Evolutionary conservation across 92 coral and sea anemone genomes (phyloP), one percentile per base, ranked within the genome.

Genomic region (Pocillopora meandrina): DNA sequence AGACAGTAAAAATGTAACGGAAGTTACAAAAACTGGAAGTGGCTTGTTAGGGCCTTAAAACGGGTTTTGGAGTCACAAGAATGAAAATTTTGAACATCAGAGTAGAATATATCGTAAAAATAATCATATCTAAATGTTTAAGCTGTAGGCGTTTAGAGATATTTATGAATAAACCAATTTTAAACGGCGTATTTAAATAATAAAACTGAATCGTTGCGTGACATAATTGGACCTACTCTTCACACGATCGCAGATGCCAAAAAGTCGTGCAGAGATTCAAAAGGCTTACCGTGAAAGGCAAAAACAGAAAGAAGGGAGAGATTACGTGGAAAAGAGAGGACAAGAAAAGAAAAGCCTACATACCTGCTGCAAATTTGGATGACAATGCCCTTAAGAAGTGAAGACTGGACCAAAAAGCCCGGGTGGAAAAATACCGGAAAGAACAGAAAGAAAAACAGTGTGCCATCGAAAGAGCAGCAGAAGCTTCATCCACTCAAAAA

Each of bases 181-280:
- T 19, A 65, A 65, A 61, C 18, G 14, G 64, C 14, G 19, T 65
- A 19, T 65, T 65, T 19, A 65, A 26, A 65, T 3, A 12, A 65
- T 4, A 65, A 65, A 19, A 65, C 70, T 19, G 70, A 65, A 65
- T 21, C 71, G 31, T 66, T 66, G 71, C 42, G 42, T 66, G 71
- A 66, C 71, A 21, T 21, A 23, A 66, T 21, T 31, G 71, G 71
- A 66, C 42, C 26, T 23, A 23, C 26, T 66, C 71, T 66, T 21
- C 42, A 21, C 12, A 21, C 35, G 42, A 66, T 21, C 42, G 26
- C 26, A 23, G 26, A 23, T 23, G 26, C 26, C 26, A 23, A 66
- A 66, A 66, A 66, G 71, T 66, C 42, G 71, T 21, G 71, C 71
- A 21, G 71, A 66, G 16, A 66, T 66, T 66, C 42, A 66, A 66